Conservation (phyloP, 1,140 invertebrate species). For the honey bee (Apis mellifera) region DNA sequence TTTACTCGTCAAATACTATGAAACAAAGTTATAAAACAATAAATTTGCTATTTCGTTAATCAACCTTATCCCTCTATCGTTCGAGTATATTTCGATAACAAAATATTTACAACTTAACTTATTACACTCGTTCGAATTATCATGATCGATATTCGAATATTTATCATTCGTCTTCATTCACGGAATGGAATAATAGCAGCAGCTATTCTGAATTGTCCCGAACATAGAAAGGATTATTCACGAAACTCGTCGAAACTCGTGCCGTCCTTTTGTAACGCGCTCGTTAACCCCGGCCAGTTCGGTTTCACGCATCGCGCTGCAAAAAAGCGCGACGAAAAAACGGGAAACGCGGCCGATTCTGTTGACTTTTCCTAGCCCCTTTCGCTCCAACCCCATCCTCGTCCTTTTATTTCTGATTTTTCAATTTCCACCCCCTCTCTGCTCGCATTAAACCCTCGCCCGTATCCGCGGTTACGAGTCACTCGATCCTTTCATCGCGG, state of each 20-base stretch:
- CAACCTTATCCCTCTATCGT: too few species aligned
- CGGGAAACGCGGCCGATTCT: slow-evolving; percentile 30
- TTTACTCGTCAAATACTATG: too few species aligned
- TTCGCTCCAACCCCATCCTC: too few species aligned
- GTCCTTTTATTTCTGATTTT: slow-evolving; percentile 46
- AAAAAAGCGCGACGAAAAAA: slow-evolving; percentile 49
- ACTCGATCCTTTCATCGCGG: slow-evolving; percentile 3
- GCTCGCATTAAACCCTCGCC: slow-evolving; percentile 12
- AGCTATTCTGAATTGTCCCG: not conserved
- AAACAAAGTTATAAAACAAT: too few species aligned
- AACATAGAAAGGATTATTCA: slow-evolving; percentile 1
- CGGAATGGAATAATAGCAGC: too few species aligned
- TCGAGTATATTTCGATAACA: too few species aligned
- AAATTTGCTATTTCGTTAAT: too few species aligned
- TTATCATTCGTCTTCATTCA: too few species aligned
- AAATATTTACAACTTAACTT: too few species aligned
- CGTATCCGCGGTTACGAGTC: slow-evolving; percentile 15
- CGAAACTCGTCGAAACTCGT: slow-evolving; percentile 48
- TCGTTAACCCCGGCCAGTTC: slow-evolving; percentile 63
- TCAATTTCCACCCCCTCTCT: slow-evolving; percentile 30
- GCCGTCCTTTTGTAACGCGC: slow-evolving; percentile 57
- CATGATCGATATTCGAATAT: too few species aligned
- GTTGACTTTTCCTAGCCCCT: slow-evolving; percentile 33
- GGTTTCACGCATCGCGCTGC: slow-evolving; percentile 51
- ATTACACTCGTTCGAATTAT: too few species aligned